Percentiles rank a stretch among this genome's conserved stretches.
phyloP scores from a whole-genome alignment of 2,113 vertebrate species.

The Anthoscopus minutus region DNA sequence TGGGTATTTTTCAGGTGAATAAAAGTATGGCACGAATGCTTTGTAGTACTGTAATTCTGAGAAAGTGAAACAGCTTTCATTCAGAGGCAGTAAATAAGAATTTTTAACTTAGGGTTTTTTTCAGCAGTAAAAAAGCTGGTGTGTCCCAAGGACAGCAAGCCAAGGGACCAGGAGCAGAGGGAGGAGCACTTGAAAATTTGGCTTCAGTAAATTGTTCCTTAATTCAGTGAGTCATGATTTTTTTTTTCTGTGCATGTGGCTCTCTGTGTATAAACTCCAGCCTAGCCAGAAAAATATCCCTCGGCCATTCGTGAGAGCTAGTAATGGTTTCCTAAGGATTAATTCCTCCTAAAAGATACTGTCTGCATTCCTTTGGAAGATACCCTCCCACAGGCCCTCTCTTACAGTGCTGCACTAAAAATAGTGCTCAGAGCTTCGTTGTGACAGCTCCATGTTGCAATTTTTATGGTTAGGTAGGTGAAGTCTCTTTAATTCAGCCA shows the following conservation, averaged over 20 bases:
- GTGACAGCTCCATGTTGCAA: not conserved
- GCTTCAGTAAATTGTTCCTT: not conserved
- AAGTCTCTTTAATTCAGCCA: constrained; percentile 28
- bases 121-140: not conserved
- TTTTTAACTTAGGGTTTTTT: not conserved
- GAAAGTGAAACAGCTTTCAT: not conserved
- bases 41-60: not conserved
- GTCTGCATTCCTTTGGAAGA: constrained; percentile 21
- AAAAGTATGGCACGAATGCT: not conserved
- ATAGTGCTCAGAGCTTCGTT: not conserved
- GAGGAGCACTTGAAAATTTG: not conserved
- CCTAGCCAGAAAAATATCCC: constrained; percentile 4
- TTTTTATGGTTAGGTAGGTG: constrained; percentile 31
- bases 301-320: not conserved
- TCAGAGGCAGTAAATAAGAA: not conserved
- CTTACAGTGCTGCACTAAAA: not conserved
- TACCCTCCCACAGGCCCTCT: constrained; percentile 34
- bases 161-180: not conserved
- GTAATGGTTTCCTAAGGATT: constrained; percentile 19
- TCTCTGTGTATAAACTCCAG: not conserved
- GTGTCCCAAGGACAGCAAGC: not conserved
- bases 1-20: not conserved
- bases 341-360: not conserved
- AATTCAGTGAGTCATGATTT: not conserved
- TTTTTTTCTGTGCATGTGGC: not conserved